Evolutionary conservation across 64 coral and sea anemone genomes (phyloP), one percentile per base, ranked within the genome.

Genomic region (Montipora capricornis): DNA sequence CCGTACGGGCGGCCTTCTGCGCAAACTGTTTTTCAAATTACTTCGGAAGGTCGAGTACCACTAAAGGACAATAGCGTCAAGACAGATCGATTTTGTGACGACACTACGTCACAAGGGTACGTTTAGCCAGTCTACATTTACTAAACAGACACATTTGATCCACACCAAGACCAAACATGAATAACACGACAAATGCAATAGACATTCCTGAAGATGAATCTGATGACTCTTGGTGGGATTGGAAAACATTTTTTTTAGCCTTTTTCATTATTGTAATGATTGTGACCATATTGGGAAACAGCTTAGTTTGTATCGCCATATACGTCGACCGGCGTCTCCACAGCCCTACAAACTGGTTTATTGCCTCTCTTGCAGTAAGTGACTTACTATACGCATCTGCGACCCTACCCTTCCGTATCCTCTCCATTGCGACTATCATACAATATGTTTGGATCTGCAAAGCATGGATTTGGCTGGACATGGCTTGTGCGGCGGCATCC

Each of bases 291-390:
- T 64, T 73, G 12, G 95, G 95, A 26, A 97, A 97, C 79, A 91
- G 82, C 8, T 74, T 97, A 29, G 95, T 97, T 12, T 97, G 95
- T 75, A 79, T 90, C 2, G 95, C 95, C 73, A 94, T 97, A 60
- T 97, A 94, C n/a, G 44, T 94, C 44, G 95, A 97, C 80, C 58
- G 61, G 20, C 89, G 95, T 26, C 58, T 97, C 22, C 84, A 92
- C 80, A 97, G 93, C 73, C 91, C 89, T 9, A 97, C 95, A 0
- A 97, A 97, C 46, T 97, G 95, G 95, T 97, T 97, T 68, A 93
- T 97, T 16, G 95, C 92, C 10, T 93, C 86, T 22, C 47, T 97
- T 47, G 95, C 95, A 9, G 95, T 97, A 6, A 89, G 91, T n/a
- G 95, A 97, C 66, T 88, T 97, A 24, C 73, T 97, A 14, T 97